Conservation (phyloP, 1,140 invertebrate genomes). For the Amyelois transitella region DNA sequence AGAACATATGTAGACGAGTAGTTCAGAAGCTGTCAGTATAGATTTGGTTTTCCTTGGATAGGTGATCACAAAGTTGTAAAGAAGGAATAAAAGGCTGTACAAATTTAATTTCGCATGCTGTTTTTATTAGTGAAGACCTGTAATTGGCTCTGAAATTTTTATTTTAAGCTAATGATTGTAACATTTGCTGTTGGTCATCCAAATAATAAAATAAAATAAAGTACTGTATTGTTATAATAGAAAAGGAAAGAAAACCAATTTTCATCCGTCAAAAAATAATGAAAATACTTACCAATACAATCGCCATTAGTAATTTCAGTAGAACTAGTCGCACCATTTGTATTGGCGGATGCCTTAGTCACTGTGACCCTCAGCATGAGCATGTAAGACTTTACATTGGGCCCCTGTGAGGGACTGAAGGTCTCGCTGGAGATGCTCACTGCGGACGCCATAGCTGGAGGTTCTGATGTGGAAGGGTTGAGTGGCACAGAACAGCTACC, state of each 20-base stretch:
- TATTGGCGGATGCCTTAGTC: slow-evolving; percentile 33
- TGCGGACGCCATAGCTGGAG: slow-evolving; percentile 81
- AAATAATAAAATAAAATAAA: too few relatives aligned
- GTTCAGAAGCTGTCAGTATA: too few relatives aligned
- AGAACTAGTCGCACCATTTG: slow-evolving; percentile 60
- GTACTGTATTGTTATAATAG: not conserved
- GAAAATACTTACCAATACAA: slow-evolving; percentile 52
- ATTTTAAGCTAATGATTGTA: not conserved
- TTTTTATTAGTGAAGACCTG: too few relatives aligned
- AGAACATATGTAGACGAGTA: not conserved
- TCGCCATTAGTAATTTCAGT: slow-evolving; percentile 72
- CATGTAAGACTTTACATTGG: slow-evolving; percentile 91
- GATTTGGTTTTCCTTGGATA: too few relatives aligned
- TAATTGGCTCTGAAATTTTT: too few relatives aligned
- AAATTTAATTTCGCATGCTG: too few relatives aligned
- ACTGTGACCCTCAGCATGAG: slow-evolving; percentile 85
- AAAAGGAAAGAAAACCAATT: not conserved
- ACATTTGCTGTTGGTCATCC: too few relatives aligned
- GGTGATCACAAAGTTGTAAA: too few relatives aligned
- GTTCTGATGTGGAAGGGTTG: slow-evolving; percentile 84
- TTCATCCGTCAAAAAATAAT: not conserved
- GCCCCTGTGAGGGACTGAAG: slow-evolving; percentile 87
- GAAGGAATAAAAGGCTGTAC: too few relatives aligned
- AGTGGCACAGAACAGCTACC: slow-evolving; percentile 86
- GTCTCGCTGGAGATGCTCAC: slow-evolving; percentile 90